These are phyloP conservation scores for Scortum barcoo DNA, from an alignment of 2,113 vertebrate species.

Conservation along the genomic window DNA sequence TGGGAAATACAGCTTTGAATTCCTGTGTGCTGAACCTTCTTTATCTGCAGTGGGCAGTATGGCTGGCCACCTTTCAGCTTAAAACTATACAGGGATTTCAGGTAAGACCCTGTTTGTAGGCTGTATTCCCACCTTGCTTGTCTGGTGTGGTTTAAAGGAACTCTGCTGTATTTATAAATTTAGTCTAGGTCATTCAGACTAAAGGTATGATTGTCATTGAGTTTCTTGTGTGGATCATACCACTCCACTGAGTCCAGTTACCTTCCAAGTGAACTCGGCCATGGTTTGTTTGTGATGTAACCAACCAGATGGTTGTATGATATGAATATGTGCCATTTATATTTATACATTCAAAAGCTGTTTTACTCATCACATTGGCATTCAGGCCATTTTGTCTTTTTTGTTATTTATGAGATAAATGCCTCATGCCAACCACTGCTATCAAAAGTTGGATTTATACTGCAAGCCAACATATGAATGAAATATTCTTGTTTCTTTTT, in stretches of 20 bases:
- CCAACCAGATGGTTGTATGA: background rate
- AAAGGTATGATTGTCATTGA: background rate
- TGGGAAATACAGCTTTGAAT: conserved; percentile 38
- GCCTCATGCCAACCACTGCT: background rate
- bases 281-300: background rate
- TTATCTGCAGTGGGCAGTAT: conserved; percentile 83
- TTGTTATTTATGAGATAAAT: too few relatives aligned
- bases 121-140: background rate
- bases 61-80: conserved; percentile 75
- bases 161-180: background rate
- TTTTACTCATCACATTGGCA: background rate
- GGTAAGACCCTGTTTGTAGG: conserved; percentile 37
- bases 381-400: background rate
- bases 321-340: background rate
- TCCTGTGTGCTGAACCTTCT: conserved; percentile 66
- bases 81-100: conserved; percentile 70
- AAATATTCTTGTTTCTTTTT: background rate
- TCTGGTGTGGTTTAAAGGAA: background rate
- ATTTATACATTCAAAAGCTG: background rate
- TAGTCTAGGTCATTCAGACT: background rate
- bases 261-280: background rate
- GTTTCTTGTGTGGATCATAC: background rate
- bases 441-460: background rate
- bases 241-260: background rate
- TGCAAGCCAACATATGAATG: background rate